phyloP scores from a whole-genome alignment of 2,797 vertebrate species.

The Falco rusticolus region DNA sequence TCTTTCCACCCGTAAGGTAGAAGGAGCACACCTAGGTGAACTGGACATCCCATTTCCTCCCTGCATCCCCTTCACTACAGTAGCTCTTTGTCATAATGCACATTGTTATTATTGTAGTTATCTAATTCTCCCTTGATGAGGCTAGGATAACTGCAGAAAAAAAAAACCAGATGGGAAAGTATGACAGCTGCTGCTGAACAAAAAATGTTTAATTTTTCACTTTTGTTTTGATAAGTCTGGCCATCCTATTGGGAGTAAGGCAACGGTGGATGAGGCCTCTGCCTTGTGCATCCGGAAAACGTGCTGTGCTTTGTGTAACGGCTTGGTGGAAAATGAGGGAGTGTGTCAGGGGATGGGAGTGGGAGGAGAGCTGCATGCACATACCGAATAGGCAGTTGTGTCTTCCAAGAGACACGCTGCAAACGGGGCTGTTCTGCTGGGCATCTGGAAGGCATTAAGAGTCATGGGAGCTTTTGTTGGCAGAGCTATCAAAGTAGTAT shows the following conservation, averaged over 20 bases:
- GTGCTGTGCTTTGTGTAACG: background rate
- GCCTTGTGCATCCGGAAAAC: background rate
- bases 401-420: background rate
- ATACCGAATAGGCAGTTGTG: background rate
- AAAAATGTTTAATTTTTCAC: background rate
- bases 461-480: background rate
- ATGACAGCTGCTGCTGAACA: background rate
- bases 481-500: background rate
- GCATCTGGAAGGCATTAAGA: slow-evolving; percentile 10
- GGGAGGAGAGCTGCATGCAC: slow-evolving; percentile 21
- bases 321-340: background rate
- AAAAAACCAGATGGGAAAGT: background rate
- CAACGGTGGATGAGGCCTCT: background rate
- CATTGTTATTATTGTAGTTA: background rate
- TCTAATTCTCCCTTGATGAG: background rate
- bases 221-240: background rate
- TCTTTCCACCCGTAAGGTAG: background rate
- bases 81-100: background rate
- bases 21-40: background rate
- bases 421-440: background rate
- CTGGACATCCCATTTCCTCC: background rate
- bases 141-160: background rate
- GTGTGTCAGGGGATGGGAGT: background rate
- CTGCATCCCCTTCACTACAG: background rate
- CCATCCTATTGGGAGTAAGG: background rate